phyloP scores from a whole-genome alignment of 2,113 vertebrate species.

The Myanophis thanlyinensis region DNA sequence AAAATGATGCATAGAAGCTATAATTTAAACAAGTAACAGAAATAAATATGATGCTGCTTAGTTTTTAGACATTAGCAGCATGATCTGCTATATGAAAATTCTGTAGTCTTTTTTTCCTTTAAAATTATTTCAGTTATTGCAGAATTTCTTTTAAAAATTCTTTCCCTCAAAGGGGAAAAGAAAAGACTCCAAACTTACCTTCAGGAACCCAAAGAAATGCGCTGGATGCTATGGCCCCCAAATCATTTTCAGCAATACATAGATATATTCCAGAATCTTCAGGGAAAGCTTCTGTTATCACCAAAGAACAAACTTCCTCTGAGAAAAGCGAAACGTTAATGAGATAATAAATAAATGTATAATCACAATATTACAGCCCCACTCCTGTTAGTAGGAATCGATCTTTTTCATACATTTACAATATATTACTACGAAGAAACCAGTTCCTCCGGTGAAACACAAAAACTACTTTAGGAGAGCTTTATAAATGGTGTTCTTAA shows the following conservation, averaged over 20 bases:
- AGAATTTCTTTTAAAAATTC: not conserved
- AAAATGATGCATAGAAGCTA: not conserved
- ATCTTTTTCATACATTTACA: not conserved
- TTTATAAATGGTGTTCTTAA: not conserved
- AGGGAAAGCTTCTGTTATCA: constrained; percentile 87
- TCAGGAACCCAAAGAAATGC: constrained; percentile 78
- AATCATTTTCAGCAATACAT: constrained; percentile 83
- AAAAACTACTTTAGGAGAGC: not conserved
- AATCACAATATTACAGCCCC: not conserved
- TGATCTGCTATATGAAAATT: too few species aligned
- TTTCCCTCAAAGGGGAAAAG: not conserved
- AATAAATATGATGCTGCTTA: not conserved
- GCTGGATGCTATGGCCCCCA: constrained; percentile 76
- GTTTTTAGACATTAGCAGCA: not conserved
- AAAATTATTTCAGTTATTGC: not conserved
- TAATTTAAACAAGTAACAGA: not conserved
- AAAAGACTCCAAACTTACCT: constrained; percentile 63
- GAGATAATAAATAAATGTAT: not conserved
- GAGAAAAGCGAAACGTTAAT: constrained; percentile 43
- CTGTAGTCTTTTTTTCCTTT: not conserved
- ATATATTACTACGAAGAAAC: not conserved
- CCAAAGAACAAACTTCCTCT: constrained; percentile 89
- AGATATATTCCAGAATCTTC: constrained; percentile 87
- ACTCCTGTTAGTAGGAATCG: not conserved
- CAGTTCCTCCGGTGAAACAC: not conserved